Evolutionary conservation across 2,113 vertebrate species (phyloP).

Genomic region (Alethe diademata): DNA sequence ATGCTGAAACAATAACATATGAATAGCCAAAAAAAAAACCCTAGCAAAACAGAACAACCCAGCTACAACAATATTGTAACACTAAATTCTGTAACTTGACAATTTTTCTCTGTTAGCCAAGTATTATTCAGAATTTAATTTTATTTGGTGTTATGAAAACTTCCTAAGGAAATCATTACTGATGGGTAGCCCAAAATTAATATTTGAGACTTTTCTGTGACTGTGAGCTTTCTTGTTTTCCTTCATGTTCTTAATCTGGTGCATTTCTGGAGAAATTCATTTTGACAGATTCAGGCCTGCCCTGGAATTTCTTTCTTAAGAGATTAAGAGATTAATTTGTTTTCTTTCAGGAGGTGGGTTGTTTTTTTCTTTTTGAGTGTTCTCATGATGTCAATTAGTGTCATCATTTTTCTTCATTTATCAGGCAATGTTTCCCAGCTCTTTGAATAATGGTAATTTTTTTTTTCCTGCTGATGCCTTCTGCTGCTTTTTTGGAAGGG

Average conservation of each 20-base stretch:
- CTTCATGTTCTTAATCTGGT: not conserved
- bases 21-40: not conserved
- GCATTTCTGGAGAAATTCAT: not conserved
- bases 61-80: not conserved
- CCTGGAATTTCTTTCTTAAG: constrained; percentile 2
- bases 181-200: not conserved
- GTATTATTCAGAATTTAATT: not conserved
- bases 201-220: not conserved
- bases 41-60: not conserved
- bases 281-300: constrained; percentile 42
- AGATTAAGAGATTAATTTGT: constrained; percentile 37
- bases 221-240: not conserved
- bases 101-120: not conserved
- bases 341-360: not conserved
- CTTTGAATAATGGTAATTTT: not conserved
- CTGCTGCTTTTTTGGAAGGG: not conserved
- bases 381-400: constrained; percentile 4
- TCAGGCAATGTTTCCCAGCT: not conserved
- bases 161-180: not conserved
- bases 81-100: not conserved
- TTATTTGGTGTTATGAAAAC: not conserved
- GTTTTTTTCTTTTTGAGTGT: not conserved
- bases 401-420: not conserved
- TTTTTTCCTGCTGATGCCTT: not conserved
- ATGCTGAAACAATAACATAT: not conserved